These are phyloP conservation scores for Xyrichtys novacula DNA, from an alignment of 2,797 vertebrate species.

Conservation along the genomic window DNA sequence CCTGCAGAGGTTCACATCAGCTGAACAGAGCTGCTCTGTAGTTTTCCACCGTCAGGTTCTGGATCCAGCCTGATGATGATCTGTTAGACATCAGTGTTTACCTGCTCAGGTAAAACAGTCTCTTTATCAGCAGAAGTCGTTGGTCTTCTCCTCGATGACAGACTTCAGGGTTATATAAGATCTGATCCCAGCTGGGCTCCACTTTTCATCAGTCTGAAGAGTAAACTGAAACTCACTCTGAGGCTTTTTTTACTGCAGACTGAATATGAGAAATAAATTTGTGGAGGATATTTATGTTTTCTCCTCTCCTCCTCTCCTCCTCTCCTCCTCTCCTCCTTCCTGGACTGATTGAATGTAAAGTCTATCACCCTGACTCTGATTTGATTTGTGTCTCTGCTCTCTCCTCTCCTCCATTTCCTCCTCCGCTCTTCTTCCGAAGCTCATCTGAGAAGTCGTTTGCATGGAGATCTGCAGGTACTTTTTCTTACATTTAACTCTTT, in stretches of 20 bases:
- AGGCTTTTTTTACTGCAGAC: background rate
- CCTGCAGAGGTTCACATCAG: too few relatives aligned
- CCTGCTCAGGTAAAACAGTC: background rate
- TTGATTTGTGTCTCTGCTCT: slow-evolving; percentile 49
- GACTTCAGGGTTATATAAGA: slow-evolving; percentile 15
- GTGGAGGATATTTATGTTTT: background rate
- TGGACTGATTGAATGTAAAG: slow-evolving; percentile 31
- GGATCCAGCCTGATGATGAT: too few relatives aligned
- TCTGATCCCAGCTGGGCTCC: slow-evolving; percentile 14
- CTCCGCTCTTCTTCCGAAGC: slow-evolving; percentile 76
- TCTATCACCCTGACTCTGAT: slow-evolving; percentile 30
- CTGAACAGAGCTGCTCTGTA: too few relatives aligned
- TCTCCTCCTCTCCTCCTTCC: slow-evolving; percentile 3
- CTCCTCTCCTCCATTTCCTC: slow-evolving; percentile 36
- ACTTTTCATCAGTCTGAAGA: slow-evolving; percentile 15
- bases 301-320: background rate
- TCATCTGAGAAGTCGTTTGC: slow-evolving; percentile 99
- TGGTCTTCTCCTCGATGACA: background rate
- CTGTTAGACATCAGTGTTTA: too few relatives aligned
- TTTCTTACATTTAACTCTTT: slow-evolving; percentile 2
- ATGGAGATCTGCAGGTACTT: slow-evolving; percentile 96
- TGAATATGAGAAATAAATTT: background rate
- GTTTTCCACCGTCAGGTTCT: too few relatives aligned
- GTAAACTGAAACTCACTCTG: slow-evolving; percentile 11
- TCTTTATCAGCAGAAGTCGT: background rate